Conservation (phyloP, 2,888 invertebrate genomes). For the Nephrotoma guestfalica region DNA sequence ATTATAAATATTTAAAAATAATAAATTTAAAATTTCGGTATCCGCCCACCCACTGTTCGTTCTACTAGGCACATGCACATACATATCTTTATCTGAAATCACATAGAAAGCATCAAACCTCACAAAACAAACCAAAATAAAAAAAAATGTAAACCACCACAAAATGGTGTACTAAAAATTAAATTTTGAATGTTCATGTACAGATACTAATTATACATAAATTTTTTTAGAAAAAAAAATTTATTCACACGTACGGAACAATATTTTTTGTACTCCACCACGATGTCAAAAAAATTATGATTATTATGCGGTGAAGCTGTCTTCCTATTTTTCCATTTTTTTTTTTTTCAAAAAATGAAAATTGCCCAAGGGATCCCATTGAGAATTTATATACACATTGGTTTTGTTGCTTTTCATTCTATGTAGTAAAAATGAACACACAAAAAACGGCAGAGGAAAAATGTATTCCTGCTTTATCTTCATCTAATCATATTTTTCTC, state of each 20-base stretch:
- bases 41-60: background rate
- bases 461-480: background rate
- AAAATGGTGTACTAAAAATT: background rate
- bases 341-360: background rate
- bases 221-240: background rate
- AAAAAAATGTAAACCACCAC: background rate
- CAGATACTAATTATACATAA: background rate
- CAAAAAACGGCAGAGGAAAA: background rate
- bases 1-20: background rate
- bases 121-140: background rate
- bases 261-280: background rate
- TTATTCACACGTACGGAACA: background rate
- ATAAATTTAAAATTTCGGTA: background rate
- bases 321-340: background rate
- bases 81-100: background rate
- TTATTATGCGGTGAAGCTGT: background rate
- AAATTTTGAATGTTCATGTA: background rate
- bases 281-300: background rate
- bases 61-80: background rate
- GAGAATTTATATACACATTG: background rate
- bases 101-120: background rate
- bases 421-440: background rate
- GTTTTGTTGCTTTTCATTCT: background rate
- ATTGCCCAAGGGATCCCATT: background rate
- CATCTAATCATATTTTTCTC: background rate